These are phyloP conservation scores for Callorhinus ursinus DNA, from an alignment of 2,113 vertebrate genomes.

Conservation along the genomic window DNA sequence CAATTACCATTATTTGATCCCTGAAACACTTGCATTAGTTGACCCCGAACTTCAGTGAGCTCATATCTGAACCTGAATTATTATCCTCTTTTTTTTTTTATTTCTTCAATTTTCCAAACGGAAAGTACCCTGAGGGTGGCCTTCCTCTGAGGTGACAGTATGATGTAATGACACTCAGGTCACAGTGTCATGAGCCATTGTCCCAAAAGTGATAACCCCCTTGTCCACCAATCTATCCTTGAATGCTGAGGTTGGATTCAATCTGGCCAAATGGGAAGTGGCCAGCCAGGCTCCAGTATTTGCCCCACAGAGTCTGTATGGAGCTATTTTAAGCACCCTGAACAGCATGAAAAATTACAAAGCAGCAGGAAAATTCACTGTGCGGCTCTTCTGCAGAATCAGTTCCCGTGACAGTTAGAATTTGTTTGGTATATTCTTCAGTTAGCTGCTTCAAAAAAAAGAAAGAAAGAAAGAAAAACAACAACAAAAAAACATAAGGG, in stretches of 20 bases:
- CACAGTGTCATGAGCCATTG: conserved; percentile 76
- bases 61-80: conserved; percentile 71
- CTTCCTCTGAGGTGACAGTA: conserved; percentile 67
- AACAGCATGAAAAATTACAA: conserved; percentile 25
- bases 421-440: conserved; percentile 76
- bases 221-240: conserved; percentile 67
- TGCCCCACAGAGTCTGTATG: not conserved
- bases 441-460: conserved; percentile 51
- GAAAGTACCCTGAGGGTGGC: conserved; percentile 70
- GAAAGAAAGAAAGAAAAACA: not conserved
- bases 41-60: conserved; percentile 70
- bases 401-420: conserved; percentile 70
- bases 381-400: conserved; percentile 48
- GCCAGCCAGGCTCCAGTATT: not conserved
- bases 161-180: conserved; percentile 74
- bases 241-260: conserved; percentile 65
- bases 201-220: conserved; percentile 78
- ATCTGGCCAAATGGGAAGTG: conserved; percentile 65
- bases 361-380: not conserved
- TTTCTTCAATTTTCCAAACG: conserved; percentile 56
- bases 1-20: conserved; percentile 77
- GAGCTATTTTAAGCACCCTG: conserved; percentile 38
- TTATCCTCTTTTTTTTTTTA: conserved; percentile 39
- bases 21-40: conserved; percentile 72
- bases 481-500: conserved; percentile 77